Base-by-base conservation (phyloP, 2,888 invertebrate species). In the Papilio protenor region DNA sequence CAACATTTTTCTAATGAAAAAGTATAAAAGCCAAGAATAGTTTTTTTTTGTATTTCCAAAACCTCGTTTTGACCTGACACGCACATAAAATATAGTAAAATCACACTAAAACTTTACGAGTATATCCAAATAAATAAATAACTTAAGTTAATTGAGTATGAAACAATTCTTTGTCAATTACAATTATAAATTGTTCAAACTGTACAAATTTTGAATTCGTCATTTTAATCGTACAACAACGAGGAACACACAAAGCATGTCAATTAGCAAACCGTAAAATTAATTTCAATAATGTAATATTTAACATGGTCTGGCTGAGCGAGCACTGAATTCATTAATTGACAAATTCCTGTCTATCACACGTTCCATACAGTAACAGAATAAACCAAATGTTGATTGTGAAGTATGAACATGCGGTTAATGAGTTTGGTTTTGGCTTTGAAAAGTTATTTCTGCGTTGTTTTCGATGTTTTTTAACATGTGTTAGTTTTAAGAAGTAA, bases 221-320 rank as follows among this genome's bases (percentile, higher is more conserved):
- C 57, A 57, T 73, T 40, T 55, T 57, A 74, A 77, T 61, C 49
- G 61, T 71, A 74, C 66, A 73, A 77, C 77, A 77, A 77, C 71
- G 77, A 71, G 69, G 74, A 33, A 57, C 5, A 70, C n/a, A 75
- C 71, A 75, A 75, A 61, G 74, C 74, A 70, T 49, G 70, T 71
- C 74, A 74, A 75, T 77, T 74, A 75, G 77, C 70, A 77, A 75
- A 49, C 70, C 74, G 59, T 74, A 21, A 77, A 74, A 75, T 77
- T 77, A 75, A 75, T 77, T 57, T 61, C 71, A 59, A 59, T 66
- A 73, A 73, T 73, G 23, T 61, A 72, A 61, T 73, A 66, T 77
- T 73, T 73, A 59, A 47, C 45, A 27, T 55, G 1, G 61, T 27
- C 12, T 14, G 49, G 64, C n/a, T 21, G 16, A 45, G 11, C n/a